Evolutionary conservation across 2,797 vertebrate species (phyloP), one percentile per base, ranked within the genome.

Genomic region (Pteronotus mesoamericanus): DNA sequence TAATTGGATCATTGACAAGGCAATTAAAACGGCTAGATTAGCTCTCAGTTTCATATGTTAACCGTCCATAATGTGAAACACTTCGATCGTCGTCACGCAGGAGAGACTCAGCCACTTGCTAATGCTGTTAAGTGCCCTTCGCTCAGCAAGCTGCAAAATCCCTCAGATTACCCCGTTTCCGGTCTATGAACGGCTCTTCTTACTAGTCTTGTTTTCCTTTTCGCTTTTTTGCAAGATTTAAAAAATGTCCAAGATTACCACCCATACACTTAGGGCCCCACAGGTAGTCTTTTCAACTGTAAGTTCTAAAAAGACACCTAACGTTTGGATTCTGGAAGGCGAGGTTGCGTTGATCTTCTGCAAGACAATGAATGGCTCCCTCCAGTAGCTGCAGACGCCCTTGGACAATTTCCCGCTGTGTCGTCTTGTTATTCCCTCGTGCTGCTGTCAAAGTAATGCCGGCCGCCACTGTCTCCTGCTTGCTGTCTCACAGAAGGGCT

Each of bases 1-100:
- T 79, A 90, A 94, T 22, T 90, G 34, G n/a, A 46, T 94, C 92
- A 91, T 85, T 69, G 53, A 78, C 71, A 93, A 85, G 3, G 32
- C n/a, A 85, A 84, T 95, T 85, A 77, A 55, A 94, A 71, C 9
- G 46, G 18, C 55, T 64, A 85, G 59, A 79, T 66, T 94, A 39
- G 7, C 39, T 94, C 59, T 95, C 32, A 84, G 89, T 89, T 95
- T 95, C 79, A 64, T 80, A 77, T 86, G 29, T 74, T 82, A 95
- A 89, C 74, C 4, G 16, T 14, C 10, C 8, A 74, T 80, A 61
- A n/a, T 64, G 51, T 86, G 79, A 96, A 92, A 77, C 59, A 9
- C 53, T 89, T 61, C 93, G 78, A 74, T 94, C n/a, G 82, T 94
- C 32, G 78, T 64, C 24, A 55, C 34, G 46, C 2, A 0, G n/a